Evolutionary conservation across 1,140 invertebrate genomes (phyloP).

Genomic region (Streblospio benedicti): DNA sequence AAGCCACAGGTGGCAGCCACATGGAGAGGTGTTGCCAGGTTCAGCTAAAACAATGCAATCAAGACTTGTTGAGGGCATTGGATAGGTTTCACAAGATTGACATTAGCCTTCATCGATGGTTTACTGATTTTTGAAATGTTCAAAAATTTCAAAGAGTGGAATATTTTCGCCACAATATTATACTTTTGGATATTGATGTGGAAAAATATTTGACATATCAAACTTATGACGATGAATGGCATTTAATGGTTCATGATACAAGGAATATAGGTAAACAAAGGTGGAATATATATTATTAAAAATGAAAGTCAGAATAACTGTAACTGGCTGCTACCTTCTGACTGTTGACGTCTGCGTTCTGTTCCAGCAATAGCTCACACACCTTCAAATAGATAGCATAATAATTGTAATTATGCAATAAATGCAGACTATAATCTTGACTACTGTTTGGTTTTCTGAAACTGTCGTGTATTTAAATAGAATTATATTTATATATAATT

Average conservation of each 20-base stretch:
- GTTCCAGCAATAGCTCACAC: conserved; percentile 12
- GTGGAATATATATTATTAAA: not conserved
- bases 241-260: not conserved
- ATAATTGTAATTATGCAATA: not conserved
- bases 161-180: too few relatives aligned
- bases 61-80: not conserved
- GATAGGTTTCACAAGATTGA: too few relatives aligned
- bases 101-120: too few relatives aligned
- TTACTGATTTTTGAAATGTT: too few relatives aligned
- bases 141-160: too few relatives aligned
- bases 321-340: conserved; percentile 6
- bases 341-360: conserved; percentile 13
- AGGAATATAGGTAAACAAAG: not conserved
- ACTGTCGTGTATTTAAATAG: too few relatives aligned
- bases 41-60: too few relatives aligned
- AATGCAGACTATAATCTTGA: not conserved
- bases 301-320: not conserved
- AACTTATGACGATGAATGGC: not conserved
- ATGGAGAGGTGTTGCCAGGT: conserved; percentile 14
- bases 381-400: conserved; percentile 7
- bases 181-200: not conserved
- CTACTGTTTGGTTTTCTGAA: not conserved
- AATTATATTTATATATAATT: too few relatives aligned
- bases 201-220: not conserved
- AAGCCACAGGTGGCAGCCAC: conserved; percentile 17